Base-by-base conservation (phyloP, 1,140 invertebrate genomes). In the Helicorthomorpha holstii region DNA sequence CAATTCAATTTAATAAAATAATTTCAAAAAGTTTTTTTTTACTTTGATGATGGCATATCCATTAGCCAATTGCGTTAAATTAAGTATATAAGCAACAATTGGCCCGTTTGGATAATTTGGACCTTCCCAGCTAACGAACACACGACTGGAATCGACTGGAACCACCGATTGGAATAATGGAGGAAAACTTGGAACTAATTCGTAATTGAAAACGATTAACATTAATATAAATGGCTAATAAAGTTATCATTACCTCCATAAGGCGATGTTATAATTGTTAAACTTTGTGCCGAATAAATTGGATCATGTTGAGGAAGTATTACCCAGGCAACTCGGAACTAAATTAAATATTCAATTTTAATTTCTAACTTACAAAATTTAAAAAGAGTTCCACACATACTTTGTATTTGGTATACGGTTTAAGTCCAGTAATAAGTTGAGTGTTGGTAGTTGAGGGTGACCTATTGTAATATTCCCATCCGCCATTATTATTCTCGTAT, bases 351-450 rank as follows among this genome's bases (percentile, higher is more conserved):
- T n/a, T n/a, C n/a, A n/a, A n/a, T n/a, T n/a, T n/a, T n/a, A n/a
- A n/a, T n/a, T n/a, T n/a, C n/a, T n/a, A 34, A 34, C 16, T 34
- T 34, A 34, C 29, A 34, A 34, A 34, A 34, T 34, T 27, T 21
- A 51, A 23, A 0, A 41, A 25, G 16, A 19, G 23, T 14, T 4
- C 21, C 10, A 47, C 23, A 44, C 70, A 69, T 72, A 91, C 87
- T 70, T 79, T 75, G 62, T 92, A 93, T 62, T 85, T 88, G 0
- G 86, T 86, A 62, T 87, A 93, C 0, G 89, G 87, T 47, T 82
- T 77, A 3, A 93, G 72, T 56, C 81, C 76, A 45, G 83, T 74
- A 0, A 92, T 75, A 14, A 75, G 67, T n/a, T 81, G 75, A 10
- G 75, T 76, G 54, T 79, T 76, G 42, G 80, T 69, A 19, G 71